Evolutionary conservation across 1,140 invertebrate genomes (phyloP), one percentile per base, ranked within the genome.

Genomic region (Drosophila bifasciata): DNA sequence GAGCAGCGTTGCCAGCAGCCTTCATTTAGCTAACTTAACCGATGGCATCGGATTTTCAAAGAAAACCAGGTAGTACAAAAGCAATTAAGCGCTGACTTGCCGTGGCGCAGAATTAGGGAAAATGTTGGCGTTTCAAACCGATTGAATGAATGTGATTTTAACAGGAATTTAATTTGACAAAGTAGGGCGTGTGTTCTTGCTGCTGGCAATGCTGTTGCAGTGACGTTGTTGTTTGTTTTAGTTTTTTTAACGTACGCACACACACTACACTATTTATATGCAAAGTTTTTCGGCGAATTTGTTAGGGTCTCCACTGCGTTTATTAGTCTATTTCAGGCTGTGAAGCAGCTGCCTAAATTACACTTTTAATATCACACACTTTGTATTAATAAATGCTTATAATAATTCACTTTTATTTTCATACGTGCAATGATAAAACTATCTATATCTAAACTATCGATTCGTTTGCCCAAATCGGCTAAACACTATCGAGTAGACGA

Each of bases 171-270:
- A 59, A 49, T 59, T 60, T 11, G 9, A 32, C 19, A 52, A 77
- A 59, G 23, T 57, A 69, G 73, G 60, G 69, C 68, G 60, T 81
- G 64, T 76, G 55, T 62, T 63, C 36, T 81, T 78, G 45, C 25
- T 77, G 81, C 61, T 85, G 81, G 81, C 81, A 85, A 88, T 80
- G 83, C 81, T 77, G 60, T 17, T 21, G 41, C 69, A 63, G 56
- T 75, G 73, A 74, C 67, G 77, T 86, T 81, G 73, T 85, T 85
- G 73, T 85, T 85, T 77, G 62, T 81, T 85, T 88, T 85, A 72
- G 40, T 53, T 68, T 68, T 68, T 64, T 61, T 80, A 81, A 62
- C 66, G 52, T 72, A 79, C 17, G 46, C 66, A 57, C 59, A 60
- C 40, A 53, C 40, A 74, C 70, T n/a, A 55, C 44, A 21, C 43